Conservation (phyloP, 2,797 vertebrate species). For the Hoplostethus mediterraneus region DNA sequence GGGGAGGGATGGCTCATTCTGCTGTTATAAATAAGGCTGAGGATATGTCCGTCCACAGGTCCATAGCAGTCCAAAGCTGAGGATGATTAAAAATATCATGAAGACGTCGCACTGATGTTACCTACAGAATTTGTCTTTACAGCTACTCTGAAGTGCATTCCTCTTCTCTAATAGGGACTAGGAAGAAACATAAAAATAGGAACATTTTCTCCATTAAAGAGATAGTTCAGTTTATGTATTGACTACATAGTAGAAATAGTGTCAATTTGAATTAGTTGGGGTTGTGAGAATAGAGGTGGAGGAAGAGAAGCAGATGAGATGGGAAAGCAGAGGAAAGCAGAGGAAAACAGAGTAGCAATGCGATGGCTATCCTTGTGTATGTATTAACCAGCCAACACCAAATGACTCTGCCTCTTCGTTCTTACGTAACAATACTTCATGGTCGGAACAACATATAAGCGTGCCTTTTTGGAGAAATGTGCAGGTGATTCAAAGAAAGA, state of each 20-base stretch:
- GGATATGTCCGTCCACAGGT: background rate
- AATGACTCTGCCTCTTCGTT: conserved; percentile 1
- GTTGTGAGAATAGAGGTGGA: background rate
- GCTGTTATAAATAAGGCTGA: background rate
- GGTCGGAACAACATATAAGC: background rate
- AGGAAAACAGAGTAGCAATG: background rate
- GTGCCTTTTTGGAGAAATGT: background rate
- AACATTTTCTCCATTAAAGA: background rate
- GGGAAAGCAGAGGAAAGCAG: background rate
- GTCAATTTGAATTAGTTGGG: too few species aligned
- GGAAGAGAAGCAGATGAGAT: too few species aligned
- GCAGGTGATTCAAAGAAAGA: conserved; percentile 1
- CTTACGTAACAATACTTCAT: background rate
- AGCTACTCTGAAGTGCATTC: too few species aligned
- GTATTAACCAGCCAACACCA: background rate
- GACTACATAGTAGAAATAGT: background rate
- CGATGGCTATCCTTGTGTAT: background rate
- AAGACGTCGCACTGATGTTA: background rate
- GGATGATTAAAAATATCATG: background rate
- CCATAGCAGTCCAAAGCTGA: background rate
- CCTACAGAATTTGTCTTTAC: background rate
- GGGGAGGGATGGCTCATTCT: background rate
- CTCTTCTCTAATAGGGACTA: background rate
- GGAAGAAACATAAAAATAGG: background rate
- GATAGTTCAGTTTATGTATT: background rate